Evolutionary conservation across 1,140 invertebrate species (phyloP).

Genomic region (Lepidurus arcticus): DNA sequence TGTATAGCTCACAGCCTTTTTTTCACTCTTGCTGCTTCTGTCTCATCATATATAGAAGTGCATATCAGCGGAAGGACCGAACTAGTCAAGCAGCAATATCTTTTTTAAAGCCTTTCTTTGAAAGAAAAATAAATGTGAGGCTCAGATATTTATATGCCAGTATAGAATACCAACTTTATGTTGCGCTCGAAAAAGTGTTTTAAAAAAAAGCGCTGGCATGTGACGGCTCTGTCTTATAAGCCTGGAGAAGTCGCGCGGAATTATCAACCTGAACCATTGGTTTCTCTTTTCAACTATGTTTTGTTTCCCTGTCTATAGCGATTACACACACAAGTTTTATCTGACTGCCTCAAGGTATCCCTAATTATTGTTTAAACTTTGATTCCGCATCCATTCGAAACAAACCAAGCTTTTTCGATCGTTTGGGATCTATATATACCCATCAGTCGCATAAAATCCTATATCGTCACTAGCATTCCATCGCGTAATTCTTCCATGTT

Average conservation of each 20-base stretch:
- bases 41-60: constrained; percentile 12
- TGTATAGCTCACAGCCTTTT: constrained; percentile 6
- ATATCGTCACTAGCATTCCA: no score
- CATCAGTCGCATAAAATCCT: no score
- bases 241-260: background rate
- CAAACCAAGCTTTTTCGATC: no score
- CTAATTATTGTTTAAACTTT: no score
- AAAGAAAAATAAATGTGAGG: background rate
- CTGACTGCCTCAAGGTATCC: background rate
- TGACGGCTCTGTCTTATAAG: background rate
- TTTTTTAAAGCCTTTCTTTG: constrained; percentile 4
- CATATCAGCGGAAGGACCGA: constrained; percentile 17
- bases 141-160: background rate
- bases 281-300: background rate
- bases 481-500: no score
- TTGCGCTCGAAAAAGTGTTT: constrained; percentile 19
- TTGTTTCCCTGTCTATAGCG: background rate
- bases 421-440: no score
- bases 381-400: no score
- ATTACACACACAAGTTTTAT: background rate
- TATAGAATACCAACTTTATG: background rate
- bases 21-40: constrained; percentile 8
- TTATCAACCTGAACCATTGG: constrained; percentile 9
- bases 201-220: background rate
- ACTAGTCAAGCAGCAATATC: constrained; percentile 17